Base-by-base conservation (phyloP, 2,113 vertebrate species). In the Forbesichthys agassizii region DNA sequence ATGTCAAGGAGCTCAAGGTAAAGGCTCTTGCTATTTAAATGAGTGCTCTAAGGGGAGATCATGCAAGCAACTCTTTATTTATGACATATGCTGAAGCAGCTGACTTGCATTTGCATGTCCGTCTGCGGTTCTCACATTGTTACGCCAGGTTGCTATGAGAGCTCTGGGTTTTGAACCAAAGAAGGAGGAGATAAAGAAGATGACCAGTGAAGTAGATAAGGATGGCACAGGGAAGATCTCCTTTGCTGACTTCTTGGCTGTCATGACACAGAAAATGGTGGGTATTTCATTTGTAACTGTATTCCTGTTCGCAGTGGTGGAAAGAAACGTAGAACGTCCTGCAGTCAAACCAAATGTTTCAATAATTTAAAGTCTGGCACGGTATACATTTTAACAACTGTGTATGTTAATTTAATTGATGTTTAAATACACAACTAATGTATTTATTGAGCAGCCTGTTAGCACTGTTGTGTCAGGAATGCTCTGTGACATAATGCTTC, bases 211-310 rank as follows among this genome's bases (percentile, higher is more conserved):
- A 42, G 94, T 97, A 2, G 95, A 98, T 84, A 96, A 95, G 60
- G 95, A 96, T 3, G 92, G 93, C 48, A 95, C 93, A 0, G 97
- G 96, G 47, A 98, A 95, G 82, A 96, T 99, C 75, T 93, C 92
- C 69, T 98, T 96, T 61, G 73, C 33, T 8, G 95, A 97, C 74
- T 99, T 99, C 79, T 78, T 98, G 73, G 70, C 79, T 3, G 90
- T 95, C 72, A 97, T 98, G 95, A 96, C 95, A 0, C 96, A 96
- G 77, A 98, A 96, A 90, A 99, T 99, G 97, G 95, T 96, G 82
- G 33, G 69, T 61, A 9, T 58, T 0, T 54, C 7, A 54, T 3
- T 54, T 54, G 52, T 16, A 14, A n/a, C 52, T 54, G 6, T 3
- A 54, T 5, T 54, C 27, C 27, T 27, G 27, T 27, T 27, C 11